phyloP scores from a whole-genome alignment of 1,140 invertebrate species.

The Leptonema lineaticorne region DNA sequence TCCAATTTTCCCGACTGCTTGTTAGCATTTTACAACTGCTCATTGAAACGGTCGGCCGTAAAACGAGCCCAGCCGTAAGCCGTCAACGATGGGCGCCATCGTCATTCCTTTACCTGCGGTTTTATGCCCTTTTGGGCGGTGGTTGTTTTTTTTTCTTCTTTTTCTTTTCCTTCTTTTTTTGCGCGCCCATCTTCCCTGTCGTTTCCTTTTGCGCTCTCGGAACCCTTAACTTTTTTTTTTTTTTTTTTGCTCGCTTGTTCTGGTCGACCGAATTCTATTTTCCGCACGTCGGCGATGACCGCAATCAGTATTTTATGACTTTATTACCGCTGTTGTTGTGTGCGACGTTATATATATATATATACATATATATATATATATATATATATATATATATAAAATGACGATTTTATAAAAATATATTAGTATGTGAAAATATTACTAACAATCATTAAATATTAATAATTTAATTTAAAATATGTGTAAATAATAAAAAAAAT shows the following conservation, averaged over 20 bases:
- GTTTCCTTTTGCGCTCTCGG: not conserved
- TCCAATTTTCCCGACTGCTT: slow-evolving; percentile 24
- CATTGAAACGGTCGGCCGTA: slow-evolving; percentile 29
- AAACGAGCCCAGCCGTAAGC: slow-evolving; percentile 18
- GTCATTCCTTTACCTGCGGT: not conserved
- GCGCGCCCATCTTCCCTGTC: not conserved
- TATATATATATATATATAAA: no score
- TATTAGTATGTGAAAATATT: no score
- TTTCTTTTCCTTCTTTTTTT: not conserved
- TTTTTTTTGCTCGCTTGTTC: not conserved
- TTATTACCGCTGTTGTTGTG: not conserved
- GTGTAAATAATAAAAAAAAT: no score
- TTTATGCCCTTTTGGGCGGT: not conserved
- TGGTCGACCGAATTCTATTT: not conserved
- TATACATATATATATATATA: not conserved
- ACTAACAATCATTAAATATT: no score
- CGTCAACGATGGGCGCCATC: slow-evolving; percentile 23
- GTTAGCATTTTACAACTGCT: slow-evolving; percentile 38
- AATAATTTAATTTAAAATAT: no score
- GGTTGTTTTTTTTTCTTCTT: not conserved
- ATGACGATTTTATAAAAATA: no score
- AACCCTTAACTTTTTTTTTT: not conserved
- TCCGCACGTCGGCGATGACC: not conserved
- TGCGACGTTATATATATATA: not conserved
- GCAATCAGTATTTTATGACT: slow-evolving; percentile 2